Evolutionary conservation across 1,140 invertebrate species (phyloP).

Genomic region (Temnothorax longispinosus): DNA sequence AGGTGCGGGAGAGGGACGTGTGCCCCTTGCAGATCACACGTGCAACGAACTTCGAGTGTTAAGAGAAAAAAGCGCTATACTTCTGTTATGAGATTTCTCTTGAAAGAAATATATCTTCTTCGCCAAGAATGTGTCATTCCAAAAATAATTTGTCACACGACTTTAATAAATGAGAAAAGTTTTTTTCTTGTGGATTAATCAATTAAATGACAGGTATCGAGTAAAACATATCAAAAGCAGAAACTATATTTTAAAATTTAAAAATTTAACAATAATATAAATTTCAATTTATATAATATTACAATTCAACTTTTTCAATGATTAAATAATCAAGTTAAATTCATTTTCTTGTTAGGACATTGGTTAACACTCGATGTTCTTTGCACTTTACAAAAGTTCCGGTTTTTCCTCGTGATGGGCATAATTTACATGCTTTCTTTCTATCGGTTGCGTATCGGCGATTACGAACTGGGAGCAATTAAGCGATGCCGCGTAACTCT

Average conservation of each 20-base stretch:
- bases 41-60: slow-evolving; percentile 41
- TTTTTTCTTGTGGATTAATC: neutral
- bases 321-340: neutral
- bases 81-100: neutral
- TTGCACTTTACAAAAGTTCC: slow-evolving; percentile 40
- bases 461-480: slow-evolving; percentile 76
- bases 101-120: neutral
- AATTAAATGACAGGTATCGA: neutral
- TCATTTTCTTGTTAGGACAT: neutral
- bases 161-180: slow-evolving; percentile 1
- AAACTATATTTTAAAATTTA: neutral
- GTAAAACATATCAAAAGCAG: neutral
- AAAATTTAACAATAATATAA: neutral
- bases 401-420: neutral
- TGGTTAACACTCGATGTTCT: slow-evolving; percentile 55
- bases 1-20: neutral
- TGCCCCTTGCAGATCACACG: slow-evolving; percentile 12
- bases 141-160: neutral
- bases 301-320: neutral
- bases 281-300: neutral
- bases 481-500: slow-evolving; percentile 83
- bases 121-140: neutral
- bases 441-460: slow-evolving; percentile 66
- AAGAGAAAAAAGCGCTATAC: neutral
- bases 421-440: slow-evolving; percentile 57